A percentile compares a stretch with the other conserved stretches of the same genome.
Conservation (phyloP, 2,797 vertebrate genomes). For the Lagorchestes hirsutus region DNA sequence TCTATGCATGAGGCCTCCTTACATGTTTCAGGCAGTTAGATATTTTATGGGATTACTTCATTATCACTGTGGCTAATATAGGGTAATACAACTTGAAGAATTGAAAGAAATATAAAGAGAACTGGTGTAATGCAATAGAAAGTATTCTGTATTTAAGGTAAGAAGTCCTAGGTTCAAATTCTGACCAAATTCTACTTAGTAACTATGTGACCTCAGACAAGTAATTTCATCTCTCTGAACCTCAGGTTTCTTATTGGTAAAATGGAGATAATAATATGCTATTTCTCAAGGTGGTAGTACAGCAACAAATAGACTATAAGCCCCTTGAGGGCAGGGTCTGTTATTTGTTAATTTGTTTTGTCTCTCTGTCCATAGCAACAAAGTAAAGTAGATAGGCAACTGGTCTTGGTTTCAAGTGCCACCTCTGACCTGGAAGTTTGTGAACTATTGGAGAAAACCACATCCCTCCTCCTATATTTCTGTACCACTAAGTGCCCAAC, state of each 20-base stretch:
- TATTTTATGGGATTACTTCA: neutral
- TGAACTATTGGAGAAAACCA: neutral
- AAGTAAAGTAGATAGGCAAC: neutral
- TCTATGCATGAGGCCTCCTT: too few species aligned
- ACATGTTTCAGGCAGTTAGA: neutral
- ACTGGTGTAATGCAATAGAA: neutral
- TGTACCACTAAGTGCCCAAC: neutral
- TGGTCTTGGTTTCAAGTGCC: neutral
- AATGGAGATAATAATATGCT: neutral
- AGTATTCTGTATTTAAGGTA: neutral
- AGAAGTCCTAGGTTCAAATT: neutral
- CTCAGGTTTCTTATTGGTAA: neutral
- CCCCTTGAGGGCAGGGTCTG: neutral
- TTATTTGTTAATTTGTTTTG: neutral
- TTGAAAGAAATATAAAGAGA: neutral
- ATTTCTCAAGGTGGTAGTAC: neutral
- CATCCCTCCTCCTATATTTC: neutral
- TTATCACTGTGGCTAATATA: neutral
- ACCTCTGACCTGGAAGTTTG: neutral
- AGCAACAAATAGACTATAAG: neutral
- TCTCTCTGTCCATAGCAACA: neutral
- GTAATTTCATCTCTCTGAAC: neutral
- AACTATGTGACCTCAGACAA: neutral
- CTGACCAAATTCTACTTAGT: neutral
- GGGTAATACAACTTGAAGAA: neutral